Evolutionary conservation across 2,888 invertebrate species (phyloP).

Genomic region (Stegophylla sp.): DNA sequence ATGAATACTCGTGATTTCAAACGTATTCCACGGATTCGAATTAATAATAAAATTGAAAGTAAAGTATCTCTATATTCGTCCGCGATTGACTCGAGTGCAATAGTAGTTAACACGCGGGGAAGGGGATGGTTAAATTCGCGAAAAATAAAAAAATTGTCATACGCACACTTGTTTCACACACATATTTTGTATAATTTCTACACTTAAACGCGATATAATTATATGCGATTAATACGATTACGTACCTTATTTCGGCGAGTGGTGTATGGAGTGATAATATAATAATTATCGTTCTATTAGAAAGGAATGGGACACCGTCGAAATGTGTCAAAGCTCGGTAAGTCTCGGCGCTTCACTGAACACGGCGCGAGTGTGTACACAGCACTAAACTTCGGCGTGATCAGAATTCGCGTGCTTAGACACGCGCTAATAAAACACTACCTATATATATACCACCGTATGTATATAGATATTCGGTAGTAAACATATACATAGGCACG

Average conservation of each 20-base stretch:
- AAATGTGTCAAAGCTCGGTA: slow-evolving; percentile 35
- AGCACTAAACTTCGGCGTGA: slow-evolving; percentile 39
- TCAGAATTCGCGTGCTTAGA: slow-evolving; percentile 54
- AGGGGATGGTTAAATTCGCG: not conserved
- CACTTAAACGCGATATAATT: not conserved
- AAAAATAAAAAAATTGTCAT: not conserved
- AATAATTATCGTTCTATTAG: not conserved
- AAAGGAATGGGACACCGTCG: not conserved
- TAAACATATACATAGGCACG: no score
- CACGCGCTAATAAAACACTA: slow-evolving; percentile 55
- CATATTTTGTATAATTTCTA: not conserved
- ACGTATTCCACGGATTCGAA: no score
- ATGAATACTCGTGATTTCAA: no score
- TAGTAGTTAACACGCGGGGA: no score
- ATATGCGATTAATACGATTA: not conserved
- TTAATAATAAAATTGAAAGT: no score
- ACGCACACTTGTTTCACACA: not conserved
- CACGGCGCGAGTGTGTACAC: slow-evolving; percentile 13
- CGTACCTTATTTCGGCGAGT: slow-evolving; percentile 37
- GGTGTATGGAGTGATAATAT: no score
- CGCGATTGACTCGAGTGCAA: no score
- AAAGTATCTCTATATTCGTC: no score
- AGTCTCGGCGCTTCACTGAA: slow-evolving; percentile 43
- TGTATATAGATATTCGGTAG: no score
- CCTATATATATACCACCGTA: no score